Base-by-base conservation (phyloP, 2,113 vertebrate genomes). In the Lophius piscatorius region DNA sequence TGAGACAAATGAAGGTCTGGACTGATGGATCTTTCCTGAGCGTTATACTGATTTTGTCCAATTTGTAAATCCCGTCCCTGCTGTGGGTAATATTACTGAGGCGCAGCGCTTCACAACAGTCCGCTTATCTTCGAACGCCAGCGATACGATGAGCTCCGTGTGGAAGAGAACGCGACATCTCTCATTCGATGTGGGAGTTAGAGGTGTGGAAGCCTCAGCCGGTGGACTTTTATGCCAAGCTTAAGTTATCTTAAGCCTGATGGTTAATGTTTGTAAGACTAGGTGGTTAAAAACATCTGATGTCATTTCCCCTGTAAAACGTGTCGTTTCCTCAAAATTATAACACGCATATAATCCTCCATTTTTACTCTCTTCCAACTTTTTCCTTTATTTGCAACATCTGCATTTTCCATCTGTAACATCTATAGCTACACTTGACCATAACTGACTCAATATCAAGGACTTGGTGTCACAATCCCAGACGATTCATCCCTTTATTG, bases 51-150 rank as follows among this genome's bases (percentile, higher is more conserved):
- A 66, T 71, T 76, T 35, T 47, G 47, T 40, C 61, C 59, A 58
- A 66, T 75, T 80, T 70, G 51, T 64, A 74, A 64, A 74, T 65
- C 47, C 72, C 18, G 26, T 56, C 39, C 69, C 80, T 33, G 75
- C 66, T 81, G 75, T 61, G 59, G 47, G 28, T 29, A 38, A 75
- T 54, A 72, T 74, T 55, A 72, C 51, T 14, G 6, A 51, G 29
- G 22, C 23, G 20, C 20, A 3, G 9, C 16, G 46, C 42, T 31
- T 22, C 49, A 46, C 39, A 57, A 67, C 67, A 35, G 36, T 16
- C 38, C 39, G 36, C 1, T 42, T 29, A 38, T 24, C 40, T 57
- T 13, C 24, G 47, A 35, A 60, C 22, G 47, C 63, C 14, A 56
- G 4, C 45, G 56, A 51, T 63, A 73, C 59, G 26, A 50, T n/a